Evolutionary conservation across 2,888 invertebrate genomes (phyloP), one percentile per base, ranked within the genome.

Genomic region (Cosmia pyralina): DNA sequence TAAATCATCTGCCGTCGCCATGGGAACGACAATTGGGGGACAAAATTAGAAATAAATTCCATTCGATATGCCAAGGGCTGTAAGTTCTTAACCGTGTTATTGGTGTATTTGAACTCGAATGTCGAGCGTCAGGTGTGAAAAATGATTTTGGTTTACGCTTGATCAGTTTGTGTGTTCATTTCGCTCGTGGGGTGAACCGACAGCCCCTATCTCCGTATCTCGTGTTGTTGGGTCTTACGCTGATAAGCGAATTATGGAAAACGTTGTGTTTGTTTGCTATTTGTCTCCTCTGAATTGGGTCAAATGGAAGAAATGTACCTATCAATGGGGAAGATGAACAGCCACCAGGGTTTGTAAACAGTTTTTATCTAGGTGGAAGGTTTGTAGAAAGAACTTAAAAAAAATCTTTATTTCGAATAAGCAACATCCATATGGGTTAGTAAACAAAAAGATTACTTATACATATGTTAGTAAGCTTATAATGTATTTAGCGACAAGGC

Each of bases 41-140:
- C 78, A 72, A 85, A 85, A 86, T 86, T 86, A 86, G 82, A 86
- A 86, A 85, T 84, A 81, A 84, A 86, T 82, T 84, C 81, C 82
- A 79, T 85, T 86, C 82, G 85, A 85, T 85, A 79, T 78, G 72
- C 77, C 72, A 79, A 81, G 83, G 85, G 81, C 71, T 79, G 83
- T n/a, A n/a, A n/a, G n/a, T 72, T 81, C 71, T 78, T 77, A 81
- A 77, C 76, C 77, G 73, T 82, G 83, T 84, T 85, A 84, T 85
- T 81, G 81, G 85, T 83, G 78, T 77, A 69, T 82, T 82, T 76
- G 84, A 84, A 82, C 80, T 80, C 77, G 75, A 84, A 84, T 82
- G 84, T 84, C 69, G 75, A 81, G 83, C 75, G 85, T 83, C 85
- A 85, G 85, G 85, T 85, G 85, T 83, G 85, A 85, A 85, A 85